Conservation (phyloP, 2,113 vertebrate species). For the Balaenoptera acutorostrata region DNA sequence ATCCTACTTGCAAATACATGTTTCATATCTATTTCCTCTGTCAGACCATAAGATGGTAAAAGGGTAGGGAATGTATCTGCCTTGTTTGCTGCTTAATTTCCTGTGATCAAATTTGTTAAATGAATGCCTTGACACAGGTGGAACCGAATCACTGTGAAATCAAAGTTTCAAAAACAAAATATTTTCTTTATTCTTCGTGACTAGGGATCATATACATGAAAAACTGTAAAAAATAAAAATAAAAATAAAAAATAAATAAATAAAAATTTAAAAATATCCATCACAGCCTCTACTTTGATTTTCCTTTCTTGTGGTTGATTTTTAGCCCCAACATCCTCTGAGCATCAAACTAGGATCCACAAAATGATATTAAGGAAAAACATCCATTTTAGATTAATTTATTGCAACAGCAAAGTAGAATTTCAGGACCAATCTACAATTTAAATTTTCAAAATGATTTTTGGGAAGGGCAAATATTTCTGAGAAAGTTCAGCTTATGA, state of each 20-base stretch:
- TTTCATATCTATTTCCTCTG: not conserved
- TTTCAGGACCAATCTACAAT: not conserved
- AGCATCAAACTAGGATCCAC: not conserved
- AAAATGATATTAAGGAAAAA: not conserved
- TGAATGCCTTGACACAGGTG: not conserved
- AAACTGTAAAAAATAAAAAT: not conserved
- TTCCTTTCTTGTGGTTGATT: not conserved
- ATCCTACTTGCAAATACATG: not conserved
- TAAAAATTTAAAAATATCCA: not conserved
- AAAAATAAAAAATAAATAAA: not conserved
- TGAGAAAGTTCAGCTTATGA: not conserved
- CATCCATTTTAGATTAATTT: not conserved
- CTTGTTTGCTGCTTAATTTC: not conserved
- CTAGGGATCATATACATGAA: not conserved
- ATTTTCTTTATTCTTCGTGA: not conserved
- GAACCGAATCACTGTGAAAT: not conserved
- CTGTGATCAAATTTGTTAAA: not conserved
- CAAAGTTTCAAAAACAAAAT: not conserved
- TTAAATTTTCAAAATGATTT: conserved; percentile 8
- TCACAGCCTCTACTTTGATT: not conserved
- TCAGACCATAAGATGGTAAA: not conserved
- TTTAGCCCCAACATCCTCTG: not conserved
- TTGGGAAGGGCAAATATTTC: not conserved
- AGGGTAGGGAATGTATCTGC: not conserved
- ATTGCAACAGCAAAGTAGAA: not conserved